phyloP scores from a whole-genome alignment of 2,797 vertebrate genomes.

The Luscinia megarhynchos region DNA sequence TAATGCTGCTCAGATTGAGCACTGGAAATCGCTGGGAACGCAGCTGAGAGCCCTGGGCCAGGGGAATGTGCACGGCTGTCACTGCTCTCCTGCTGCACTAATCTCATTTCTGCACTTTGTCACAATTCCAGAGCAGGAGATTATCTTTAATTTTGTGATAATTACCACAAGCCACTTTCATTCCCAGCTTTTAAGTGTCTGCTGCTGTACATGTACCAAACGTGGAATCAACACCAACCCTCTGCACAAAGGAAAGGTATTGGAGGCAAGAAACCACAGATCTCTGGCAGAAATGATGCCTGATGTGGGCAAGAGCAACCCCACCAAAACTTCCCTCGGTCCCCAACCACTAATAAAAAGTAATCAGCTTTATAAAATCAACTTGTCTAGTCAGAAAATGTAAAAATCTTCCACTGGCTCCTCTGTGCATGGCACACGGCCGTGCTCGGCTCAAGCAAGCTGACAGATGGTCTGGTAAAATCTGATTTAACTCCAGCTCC shows the following conservation, averaged over 20 bases:
- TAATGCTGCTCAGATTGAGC: not conserved
- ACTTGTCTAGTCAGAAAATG: not conserved
- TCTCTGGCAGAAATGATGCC: not conserved
- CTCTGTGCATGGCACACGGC: not conserved
- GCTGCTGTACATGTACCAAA: conserved; percentile 24
- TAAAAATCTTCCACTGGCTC: not conserved
- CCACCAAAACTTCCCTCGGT: not conserved
- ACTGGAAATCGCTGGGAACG: fast-evolving
- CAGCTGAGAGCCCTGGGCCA: not conserved
- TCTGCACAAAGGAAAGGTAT: fast-evolving
- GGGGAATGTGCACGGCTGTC: fast-evolving
- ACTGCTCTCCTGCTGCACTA: not conserved
- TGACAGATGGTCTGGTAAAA: conserved; percentile 31
- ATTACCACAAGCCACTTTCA: conserved; percentile 55
- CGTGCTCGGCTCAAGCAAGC: not conserved
- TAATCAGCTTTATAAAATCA: not conserved
- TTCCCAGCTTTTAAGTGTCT: conserved; percentile 19
- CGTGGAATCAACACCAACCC: not conserved
- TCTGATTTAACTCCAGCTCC: conserved; percentile 3
- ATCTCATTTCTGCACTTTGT: conserved; percentile 32
- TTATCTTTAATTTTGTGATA: conserved; percentile 58
- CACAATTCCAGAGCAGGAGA: conserved; percentile 56
- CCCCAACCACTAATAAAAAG: not conserved
- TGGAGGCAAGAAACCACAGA: fast-evolving
- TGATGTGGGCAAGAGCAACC: not conserved